Evolutionary conservation across 2,797 vertebrate genomes (phyloP).

Genomic region (Cygnus olor): DNA sequence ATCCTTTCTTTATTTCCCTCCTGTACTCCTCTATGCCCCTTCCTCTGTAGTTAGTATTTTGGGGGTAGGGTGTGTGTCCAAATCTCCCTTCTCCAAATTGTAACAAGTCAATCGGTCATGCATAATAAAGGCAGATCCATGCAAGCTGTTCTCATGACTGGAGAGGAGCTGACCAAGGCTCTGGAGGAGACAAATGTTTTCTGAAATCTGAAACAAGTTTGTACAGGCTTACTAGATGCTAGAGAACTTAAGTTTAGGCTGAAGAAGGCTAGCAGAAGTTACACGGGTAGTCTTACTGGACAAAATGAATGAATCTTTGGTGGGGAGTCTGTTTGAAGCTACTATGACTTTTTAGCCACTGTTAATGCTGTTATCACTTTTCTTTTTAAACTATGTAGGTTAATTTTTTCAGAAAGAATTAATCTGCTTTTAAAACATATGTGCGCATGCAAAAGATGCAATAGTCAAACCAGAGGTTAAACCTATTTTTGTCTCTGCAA

Average conservation of each 20-base stretch:
- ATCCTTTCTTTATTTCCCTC: not conserved
- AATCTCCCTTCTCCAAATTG: not conserved
- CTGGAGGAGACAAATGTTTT: not conserved
- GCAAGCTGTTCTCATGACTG: not conserved
- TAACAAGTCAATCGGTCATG: not conserved
- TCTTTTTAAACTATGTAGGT: not conserved
- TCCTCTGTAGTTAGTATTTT: not conserved
- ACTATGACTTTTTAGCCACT: not conserved
- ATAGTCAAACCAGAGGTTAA: not conserved
- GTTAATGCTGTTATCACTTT: fast-evolving
- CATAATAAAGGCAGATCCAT: not conserved
- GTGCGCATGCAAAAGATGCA: not conserved
- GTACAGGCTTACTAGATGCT: not conserved
- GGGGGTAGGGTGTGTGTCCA: not conserved
- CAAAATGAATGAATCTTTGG: not conserved
- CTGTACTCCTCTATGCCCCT: not conserved
- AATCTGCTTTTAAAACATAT: not conserved
- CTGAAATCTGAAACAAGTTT: not conserved
- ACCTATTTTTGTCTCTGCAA: too few species aligned
- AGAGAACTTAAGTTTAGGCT: not conserved
- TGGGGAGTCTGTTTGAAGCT: not conserved
- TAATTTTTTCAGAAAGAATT: not conserved
- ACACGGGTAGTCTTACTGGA: not conserved
- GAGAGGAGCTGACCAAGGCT: not conserved
- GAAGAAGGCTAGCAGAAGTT: not conserved